Percentiles rank a stretch among this genome's conserved stretches.
These are phyloP conservation scores for Embidobia sp. DNA, from an alignment of 2,888 invertebrate species.

Conservation along the genomic window DNA sequence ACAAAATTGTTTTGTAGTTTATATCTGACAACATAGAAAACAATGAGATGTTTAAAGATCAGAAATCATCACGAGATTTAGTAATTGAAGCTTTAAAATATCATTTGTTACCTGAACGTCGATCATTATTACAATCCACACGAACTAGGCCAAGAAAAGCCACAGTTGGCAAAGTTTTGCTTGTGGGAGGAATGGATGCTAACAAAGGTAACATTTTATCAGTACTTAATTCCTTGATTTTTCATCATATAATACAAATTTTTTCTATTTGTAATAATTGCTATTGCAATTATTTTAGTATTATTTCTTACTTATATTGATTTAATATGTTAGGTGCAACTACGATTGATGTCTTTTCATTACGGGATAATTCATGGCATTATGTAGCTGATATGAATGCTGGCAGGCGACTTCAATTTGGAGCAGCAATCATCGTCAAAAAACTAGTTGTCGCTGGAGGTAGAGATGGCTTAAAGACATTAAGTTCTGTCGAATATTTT, in stretches of 20 bases:
- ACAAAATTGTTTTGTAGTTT: constrained; percentile 83
- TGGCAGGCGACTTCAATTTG: constrained; percentile 93
- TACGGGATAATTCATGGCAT: constrained; percentile 90
- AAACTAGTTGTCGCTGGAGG: constrained; percentile 95
- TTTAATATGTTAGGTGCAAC: constrained; percentile 86
- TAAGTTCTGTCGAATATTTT: constrained; percentile 95
- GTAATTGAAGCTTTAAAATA: constrained; percentile 97
- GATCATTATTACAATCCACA: constrained; percentile 89
- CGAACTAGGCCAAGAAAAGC: constrained; percentile 95
- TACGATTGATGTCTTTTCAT: constrained; percentile 94
- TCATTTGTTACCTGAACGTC: constrained; percentile 93
- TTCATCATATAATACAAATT: no score
- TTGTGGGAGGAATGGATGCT: constrained; percentile 96
- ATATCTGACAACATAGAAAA: constrained; percentile 93
- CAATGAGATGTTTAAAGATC: constrained; percentile 84
- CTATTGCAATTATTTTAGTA: no score
- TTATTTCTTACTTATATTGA: no score
- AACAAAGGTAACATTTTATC: constrained; percentile 90
- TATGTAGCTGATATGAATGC: constrained; percentile 90
- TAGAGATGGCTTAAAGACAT: constrained; percentile 94
- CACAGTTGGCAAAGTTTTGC: constrained; percentile 92
- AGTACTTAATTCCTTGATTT: not conserved
- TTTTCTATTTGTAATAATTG: no score
- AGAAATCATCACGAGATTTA: constrained; percentile 90
- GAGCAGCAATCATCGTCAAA: constrained; percentile 92